phyloP scores from a whole-genome alignment of 2,797 vertebrate species.

The Falco biarmicus region DNA sequence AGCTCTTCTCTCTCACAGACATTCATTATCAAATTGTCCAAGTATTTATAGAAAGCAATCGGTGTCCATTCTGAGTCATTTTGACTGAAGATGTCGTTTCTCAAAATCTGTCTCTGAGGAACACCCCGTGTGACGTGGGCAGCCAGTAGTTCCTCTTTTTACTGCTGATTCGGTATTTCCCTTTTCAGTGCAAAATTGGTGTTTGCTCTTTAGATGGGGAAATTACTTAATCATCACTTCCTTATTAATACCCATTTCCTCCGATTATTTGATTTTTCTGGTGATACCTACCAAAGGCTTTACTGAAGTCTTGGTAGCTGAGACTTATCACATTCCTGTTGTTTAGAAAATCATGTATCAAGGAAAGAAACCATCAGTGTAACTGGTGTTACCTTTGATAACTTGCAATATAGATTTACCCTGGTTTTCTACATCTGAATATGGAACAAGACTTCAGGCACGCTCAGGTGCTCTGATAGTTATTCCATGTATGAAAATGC shows the following conservation, averaged over 20 bases:
- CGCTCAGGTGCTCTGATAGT: not conserved
- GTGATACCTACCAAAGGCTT: not conserved
- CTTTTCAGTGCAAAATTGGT: not conserved
- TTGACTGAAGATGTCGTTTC: not conserved
- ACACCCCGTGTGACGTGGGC: not conserved
- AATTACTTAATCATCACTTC: not conserved
- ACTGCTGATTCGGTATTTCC: not conserved
- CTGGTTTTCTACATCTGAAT: not conserved
- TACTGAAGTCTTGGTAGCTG: not conserved
- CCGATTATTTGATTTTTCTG: not conserved
- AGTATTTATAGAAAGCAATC: not conserved
- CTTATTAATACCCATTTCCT: not conserved
- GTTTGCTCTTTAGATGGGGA: not conserved
- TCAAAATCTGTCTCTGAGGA: constrained; percentile 7
- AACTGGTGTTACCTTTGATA: not conserved
- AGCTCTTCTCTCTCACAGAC: not conserved
- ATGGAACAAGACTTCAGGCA: not conserved
- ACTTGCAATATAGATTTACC: not conserved
- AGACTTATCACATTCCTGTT: not conserved
- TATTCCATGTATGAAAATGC: not conserved
- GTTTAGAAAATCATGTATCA: not conserved
- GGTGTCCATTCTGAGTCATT: not conserved
- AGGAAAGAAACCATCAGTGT: not conserved
- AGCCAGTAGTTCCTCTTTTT: not conserved
- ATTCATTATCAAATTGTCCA: not conserved